These are phyloP conservation scores for Cataglyphis livida DNA, from an alignment of 2,888 invertebrate genomes.

Conservation along the genomic window DNA sequence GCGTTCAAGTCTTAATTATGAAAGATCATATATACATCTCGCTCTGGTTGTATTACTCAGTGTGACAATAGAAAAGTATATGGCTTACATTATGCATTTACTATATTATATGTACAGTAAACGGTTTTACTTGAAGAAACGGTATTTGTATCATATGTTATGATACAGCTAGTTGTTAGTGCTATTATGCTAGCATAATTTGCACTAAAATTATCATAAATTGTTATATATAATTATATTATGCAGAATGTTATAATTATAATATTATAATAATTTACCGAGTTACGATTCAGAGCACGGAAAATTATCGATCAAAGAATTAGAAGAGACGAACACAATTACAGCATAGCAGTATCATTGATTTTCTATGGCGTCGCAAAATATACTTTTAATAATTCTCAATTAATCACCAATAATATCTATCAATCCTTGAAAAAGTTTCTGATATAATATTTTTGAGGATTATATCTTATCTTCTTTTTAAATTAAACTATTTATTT, in stretches of 20 bases:
- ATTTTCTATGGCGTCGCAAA: constrained; percentile 5
- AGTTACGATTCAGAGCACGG: background rate
- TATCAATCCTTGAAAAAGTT: background rate
- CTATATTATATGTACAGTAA: constrained; percentile 29
- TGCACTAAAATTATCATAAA: background rate
- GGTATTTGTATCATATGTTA: background rate
- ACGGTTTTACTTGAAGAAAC: constrained; percentile 1
- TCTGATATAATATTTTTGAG: background rate
- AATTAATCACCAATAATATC: background rate
- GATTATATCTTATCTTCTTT: background rate
- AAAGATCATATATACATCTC: constrained; percentile 50
- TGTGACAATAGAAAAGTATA: constrained; percentile 64
- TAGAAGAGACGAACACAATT: background rate
- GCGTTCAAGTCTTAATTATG: constrained; percentile 50
- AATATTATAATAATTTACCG: background rate
- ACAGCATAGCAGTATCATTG: constrained; percentile 4
- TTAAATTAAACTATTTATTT: background rate
- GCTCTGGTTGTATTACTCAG: constrained; percentile 52
- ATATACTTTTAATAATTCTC: background rate
- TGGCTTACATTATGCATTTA: constrained; percentile 42
- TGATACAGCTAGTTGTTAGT: too few relatives aligned
- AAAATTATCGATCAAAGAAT: constrained; percentile 8
- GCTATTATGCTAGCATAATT: background rate
- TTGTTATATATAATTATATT: background rate
- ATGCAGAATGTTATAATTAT: background rate